Evolutionary conservation across 2,113 vertebrate genomes (phyloP).

Genomic region (Arvicanthis niloticus): DNA sequence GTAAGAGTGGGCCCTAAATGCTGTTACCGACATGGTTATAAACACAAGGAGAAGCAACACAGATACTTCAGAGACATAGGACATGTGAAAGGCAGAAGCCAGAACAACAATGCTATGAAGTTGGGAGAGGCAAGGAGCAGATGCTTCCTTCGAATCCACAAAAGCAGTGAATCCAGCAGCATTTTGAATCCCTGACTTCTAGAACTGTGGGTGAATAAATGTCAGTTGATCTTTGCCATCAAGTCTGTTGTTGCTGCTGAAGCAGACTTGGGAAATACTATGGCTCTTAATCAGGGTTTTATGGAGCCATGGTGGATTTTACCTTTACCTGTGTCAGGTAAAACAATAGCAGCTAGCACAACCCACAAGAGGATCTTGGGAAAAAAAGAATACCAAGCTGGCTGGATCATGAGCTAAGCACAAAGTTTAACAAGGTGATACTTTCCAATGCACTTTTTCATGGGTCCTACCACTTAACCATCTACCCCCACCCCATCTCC

Average conservation of each 20-base stretch:
- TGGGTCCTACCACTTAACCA: neutral
- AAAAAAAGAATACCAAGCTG: neutral
- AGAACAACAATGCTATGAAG: neutral
- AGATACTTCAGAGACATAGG: neutral
- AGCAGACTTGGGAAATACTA: neutral
- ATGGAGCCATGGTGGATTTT: neutral
- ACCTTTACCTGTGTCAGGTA: neutral
- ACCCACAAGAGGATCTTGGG: neutral
- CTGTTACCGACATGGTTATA: neutral
- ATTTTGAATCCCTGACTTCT: neutral
- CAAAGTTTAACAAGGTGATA: neutral
- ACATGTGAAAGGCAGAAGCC: neutral
- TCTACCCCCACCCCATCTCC: neutral
- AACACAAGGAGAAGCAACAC: neutral
- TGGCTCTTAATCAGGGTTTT: neutral
- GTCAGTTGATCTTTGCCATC: neutral
- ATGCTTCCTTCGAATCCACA: neutral
- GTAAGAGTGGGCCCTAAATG: neutral
- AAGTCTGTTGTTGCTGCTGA: neutral
- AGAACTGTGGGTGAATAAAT: neutral
- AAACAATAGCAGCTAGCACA: neutral
- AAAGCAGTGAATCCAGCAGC: accelerated
- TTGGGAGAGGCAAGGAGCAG: neutral
- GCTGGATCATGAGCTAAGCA: neutral
- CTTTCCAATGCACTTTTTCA: neutral